Evolutionary conservation across 2,113 vertebrate genomes (phyloP), one percentile per base, ranked within the genome.

Genomic region (Morone saxatilis): DNA sequence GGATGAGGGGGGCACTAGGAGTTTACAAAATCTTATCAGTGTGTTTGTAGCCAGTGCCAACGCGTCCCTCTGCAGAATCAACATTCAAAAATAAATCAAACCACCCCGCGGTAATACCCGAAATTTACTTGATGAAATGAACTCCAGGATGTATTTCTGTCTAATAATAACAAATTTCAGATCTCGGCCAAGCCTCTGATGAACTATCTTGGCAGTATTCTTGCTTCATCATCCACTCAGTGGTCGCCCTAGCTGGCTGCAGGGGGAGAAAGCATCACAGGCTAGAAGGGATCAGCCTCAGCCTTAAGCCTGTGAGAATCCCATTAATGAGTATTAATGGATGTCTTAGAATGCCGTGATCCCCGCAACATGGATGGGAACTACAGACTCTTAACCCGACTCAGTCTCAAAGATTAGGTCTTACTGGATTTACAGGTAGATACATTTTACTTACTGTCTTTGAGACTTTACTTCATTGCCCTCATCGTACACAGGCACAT

Each of bases 281-380:
- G 17, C 59, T 79, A 53, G 50, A 77, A 57, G 81, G 71, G 87
- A 85, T 93, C 88, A 87, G 86, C 62, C 47, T 80, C 60, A 51
- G 63, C 71, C 75, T 53, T 90, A 89, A 88, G 81, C 85, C 84
- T 66, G 62, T 72, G 60, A 83, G 62, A 87, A 91, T 91, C 84
- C 75, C 71, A 81, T 90, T 92, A 92, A 92, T 88, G 86, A 81
- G 87, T 69, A 90, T 91, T 91, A 93, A 91, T 83, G 78, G 80
- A 69, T 79, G 84, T 87, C 85, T 92, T 85, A 73, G 76, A 89
- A 92, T 78, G 48, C 66, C 4, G 25, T 88, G 84, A 88, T 87
- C 85, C 72, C 60, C 13, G 40, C 76, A 84, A 82, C 81, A 84
- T 62, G 86, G 73, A 88, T 70, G 61, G 74, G 76, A 88, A 91